Conservation (phyloP, 1,140 invertebrate genomes). For the Adoxophyes honmai region DNA sequence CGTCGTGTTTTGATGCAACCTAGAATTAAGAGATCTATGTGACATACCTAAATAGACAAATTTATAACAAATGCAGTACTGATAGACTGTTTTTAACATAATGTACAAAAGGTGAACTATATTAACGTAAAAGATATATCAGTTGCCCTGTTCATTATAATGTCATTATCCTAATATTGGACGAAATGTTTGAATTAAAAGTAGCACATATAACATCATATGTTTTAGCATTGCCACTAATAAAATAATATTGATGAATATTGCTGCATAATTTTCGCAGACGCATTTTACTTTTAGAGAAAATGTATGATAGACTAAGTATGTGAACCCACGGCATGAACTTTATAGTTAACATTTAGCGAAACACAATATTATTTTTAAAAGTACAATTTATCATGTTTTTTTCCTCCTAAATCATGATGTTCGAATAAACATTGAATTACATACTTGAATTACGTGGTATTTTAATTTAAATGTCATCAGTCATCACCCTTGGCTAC, state of each 20-base stretch:
- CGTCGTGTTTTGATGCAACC: constrained; percentile 7
- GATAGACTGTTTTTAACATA: constrained; percentile 3
- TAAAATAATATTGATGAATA: background rate
- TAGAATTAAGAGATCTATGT: constrained; percentile 11
- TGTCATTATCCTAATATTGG: constrained; percentile 1
- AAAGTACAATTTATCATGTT: constrained; percentile 16
- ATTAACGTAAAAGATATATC: background rate
- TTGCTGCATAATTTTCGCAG: background rate
- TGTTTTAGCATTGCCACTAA: constrained; percentile 1
- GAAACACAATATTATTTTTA: constrained; percentile 13
- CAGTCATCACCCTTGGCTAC: background rate
- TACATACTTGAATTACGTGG: constrained; percentile 31
- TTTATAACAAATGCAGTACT: constrained; percentile 7
- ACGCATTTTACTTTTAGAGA: constrained; percentile 2
- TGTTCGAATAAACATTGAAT: constrained; percentile 70
- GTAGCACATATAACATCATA: constrained; percentile 4
- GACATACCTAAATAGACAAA: constrained; percentile 2
- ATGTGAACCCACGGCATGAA: background rate
- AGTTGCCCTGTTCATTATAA: background rate
- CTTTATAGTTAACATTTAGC: constrained; percentile 2
- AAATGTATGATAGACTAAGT: background rate
- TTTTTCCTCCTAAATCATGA: constrained; percentile 65
- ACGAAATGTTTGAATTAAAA: background rate
- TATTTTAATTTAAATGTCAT: constrained; percentile 9
- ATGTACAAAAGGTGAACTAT: constrained; percentile 10